phyloP scores from a whole-genome alignment of 2,888 invertebrate genomes.

The Acrocyrtus sp. region DNA sequence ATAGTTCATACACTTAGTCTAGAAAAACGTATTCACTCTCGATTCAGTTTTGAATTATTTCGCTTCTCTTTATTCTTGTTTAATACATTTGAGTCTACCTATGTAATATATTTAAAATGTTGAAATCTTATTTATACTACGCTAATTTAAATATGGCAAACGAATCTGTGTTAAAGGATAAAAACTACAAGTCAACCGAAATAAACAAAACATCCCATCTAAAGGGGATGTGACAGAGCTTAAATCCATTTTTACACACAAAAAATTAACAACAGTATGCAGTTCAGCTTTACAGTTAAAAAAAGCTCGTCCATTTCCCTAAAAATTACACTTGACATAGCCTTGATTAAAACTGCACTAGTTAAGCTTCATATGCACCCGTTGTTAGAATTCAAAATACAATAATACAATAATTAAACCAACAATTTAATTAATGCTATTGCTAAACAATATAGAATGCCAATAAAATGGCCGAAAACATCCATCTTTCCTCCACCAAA shows the following conservation, averaged over 20 bases:
- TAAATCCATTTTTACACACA: slow-evolving; percentile 25
- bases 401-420: slow-evolving; percentile 41
- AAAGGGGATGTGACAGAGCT: slow-evolving; percentile 49
- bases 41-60: too few species aligned
- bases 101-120: too few species aligned
- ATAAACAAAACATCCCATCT: slow-evolving; percentile 46
- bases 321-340: neutral
- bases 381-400: slow-evolving; percentile 16
- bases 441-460: slow-evolving; percentile 13
- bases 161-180: slow-evolving; percentile 29
- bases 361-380: neutral
- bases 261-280: neutral
- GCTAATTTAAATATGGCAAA: too few species aligned
- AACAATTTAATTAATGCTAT: slow-evolving; percentile 47
- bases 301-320: neutral
- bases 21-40: too few species aligned
- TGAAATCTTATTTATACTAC: too few species aligned
- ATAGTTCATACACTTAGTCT: too few species aligned
- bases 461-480: neutral
- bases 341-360: neutral
- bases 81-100: too few species aligned
- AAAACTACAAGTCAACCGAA: slow-evolving; percentile 44
- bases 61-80: too few species aligned
- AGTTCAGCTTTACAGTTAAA: neutral
- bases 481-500: slow-evolving; percentile 22